Evolutionary conservation across 1,140 invertebrate genomes (phyloP), one percentile per base, ranked within the genome.

Genomic region (Lepidurus apus): DNA sequence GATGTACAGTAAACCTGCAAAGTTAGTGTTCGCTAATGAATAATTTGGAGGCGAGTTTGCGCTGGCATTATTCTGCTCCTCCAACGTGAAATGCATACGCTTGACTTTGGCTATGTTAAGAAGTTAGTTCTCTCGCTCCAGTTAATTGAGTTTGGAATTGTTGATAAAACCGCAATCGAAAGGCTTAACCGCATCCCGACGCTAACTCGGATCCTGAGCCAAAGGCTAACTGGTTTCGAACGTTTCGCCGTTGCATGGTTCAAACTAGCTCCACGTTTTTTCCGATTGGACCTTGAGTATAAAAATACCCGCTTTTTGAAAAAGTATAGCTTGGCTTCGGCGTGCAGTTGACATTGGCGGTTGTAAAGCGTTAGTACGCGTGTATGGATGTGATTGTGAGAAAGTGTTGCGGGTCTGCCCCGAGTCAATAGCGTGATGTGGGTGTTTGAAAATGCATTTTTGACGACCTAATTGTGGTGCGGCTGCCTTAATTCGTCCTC

Each of bases 401-500:
- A 21, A 65, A 13, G 53, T 65, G 21, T 65, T n/a, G 53, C 8
- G 34, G 34, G 34, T 65, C 17, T n/a, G 53, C 47, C 1, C 9
- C 2, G 21, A 6, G 13, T 13, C 8, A 65, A 13, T 21, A 65
- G 21, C 53, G 53, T 65, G 53, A 21, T 65, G n/a, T 65, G 53
- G 53, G 53, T 65, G 5, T 21, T 65, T n/a, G 21, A 17, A 65
- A 65, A 65, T 65, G 13, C 53, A 65, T 65, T 65, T 13, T 13
- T 7, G 53, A 65, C 53, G 21, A 65, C 8, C 21, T 65, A 65
- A 65, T 65, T 65, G 53, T 17, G 53, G 53, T 21, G n/a, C 21
- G 53, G 53, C 53, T 65, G 53, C 53, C 53, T 65, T 65, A 65
- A 65, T 65, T 65, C 53, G 13, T 65, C 53, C 9, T 21, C 17